Base-by-base conservation (phyloP, 2,797 vertebrate species). In the Sebastes aleutianus region DNA sequence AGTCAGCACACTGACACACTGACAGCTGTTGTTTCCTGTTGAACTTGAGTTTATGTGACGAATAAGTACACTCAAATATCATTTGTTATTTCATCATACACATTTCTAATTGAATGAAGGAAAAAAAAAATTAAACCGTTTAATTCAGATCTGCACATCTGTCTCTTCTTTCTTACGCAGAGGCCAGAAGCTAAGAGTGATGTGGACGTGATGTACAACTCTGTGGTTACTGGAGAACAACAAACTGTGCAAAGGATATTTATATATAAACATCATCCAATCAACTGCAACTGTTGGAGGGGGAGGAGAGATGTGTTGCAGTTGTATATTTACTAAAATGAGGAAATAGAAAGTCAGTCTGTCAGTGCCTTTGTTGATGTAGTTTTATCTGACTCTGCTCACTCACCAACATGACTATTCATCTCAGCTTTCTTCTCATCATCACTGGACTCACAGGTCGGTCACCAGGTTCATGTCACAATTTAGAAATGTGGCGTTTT, bases 371-470 rank as follows among this genome's bases (percentile, higher is more conserved):
- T n/a, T 1, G 26, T 26, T 78, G 0, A 13, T 27, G 18, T 31
- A 16, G 58, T 10, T 61, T 61, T 29, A 5, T 24, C 16, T 57
- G 18, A 53, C 8, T 20, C 22, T 32, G 12, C 27, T 70, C 59
- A 5, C 27, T 5, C 22, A 57, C 6, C 4, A 4, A 32, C 36
- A 72, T 78, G 76, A 61, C 29, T 61, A 8, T 29, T 61, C 14
- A 39, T n/a, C 14, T 79, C 36, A n/a, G 5, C 4, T 3, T 66
- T 36, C 27, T 77, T 63, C 43, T 73, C 18, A 36, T 68, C 50
- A 34, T 84, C 12, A 24, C 8, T 10, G 47, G 26, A 63, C n/a
- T 73, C 27, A 72, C 77, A 76, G 69, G 78, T 80, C 47, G 27
- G 73, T 72, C 20, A 10, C 57, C n/a, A 11, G 5, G 10, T 26